Conservation (phyloP, 1,140 invertebrate species). For the Triops longicaudatus region DNA sequence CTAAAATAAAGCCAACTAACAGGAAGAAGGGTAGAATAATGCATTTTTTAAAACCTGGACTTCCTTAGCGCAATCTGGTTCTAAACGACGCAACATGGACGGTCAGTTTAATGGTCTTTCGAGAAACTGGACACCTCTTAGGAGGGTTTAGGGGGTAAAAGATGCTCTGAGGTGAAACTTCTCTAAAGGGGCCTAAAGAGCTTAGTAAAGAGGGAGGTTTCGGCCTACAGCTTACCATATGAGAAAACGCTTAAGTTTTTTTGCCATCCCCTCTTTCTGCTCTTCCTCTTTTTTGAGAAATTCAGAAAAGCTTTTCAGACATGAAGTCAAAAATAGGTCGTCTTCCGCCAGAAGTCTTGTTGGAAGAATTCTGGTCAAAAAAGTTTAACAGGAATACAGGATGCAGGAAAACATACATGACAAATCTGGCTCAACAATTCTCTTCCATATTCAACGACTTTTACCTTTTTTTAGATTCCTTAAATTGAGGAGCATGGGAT, state of each 20-base stretch:
- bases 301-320: too few species aligned
- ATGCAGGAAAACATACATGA: not conserved
- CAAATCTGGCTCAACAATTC: not conserved
- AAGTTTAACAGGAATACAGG: not conserved
- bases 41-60: not conserved
- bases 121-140: slow-evolving; percentile 11
- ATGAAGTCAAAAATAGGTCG: not conserved
- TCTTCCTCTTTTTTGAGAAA: too few species aligned
- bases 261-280: not conserved
- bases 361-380: not conserved
- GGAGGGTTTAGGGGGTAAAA: not conserved
- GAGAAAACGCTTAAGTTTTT: slow-evolving; percentile 1
- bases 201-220: not conserved
- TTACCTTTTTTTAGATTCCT: not conserved
- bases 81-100: not conserved
- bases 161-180: not conserved
- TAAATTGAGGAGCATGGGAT: not conserved
- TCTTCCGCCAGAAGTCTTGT: slow-evolving; percentile 14
- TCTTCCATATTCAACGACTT: not conserved
- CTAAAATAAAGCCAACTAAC: not conserved
- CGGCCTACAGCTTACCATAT: not conserved
- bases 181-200: not conserved
- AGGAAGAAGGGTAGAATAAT: not conserved
- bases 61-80: not conserved
- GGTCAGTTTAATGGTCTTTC: not conserved